Evolutionary conservation across 2,113 vertebrate species (phyloP).

Genomic region (Cryptoleucopteryx plumbea): DNA sequence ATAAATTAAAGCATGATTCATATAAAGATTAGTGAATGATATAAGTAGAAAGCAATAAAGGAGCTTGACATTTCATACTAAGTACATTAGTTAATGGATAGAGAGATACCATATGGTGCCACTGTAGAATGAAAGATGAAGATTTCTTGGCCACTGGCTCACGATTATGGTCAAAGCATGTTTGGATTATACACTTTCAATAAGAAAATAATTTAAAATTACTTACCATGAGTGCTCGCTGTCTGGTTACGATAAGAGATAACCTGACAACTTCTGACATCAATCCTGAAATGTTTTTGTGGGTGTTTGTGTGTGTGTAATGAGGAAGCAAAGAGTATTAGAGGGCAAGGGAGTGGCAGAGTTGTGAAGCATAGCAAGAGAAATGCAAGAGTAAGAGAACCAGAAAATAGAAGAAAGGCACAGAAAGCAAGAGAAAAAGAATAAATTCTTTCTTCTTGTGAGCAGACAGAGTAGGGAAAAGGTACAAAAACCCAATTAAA

Average conservation of each 20-base stretch:
- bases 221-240: background rate
- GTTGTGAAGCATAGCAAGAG: background rate
- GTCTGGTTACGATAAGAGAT: background rate
- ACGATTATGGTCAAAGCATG: background rate
- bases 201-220: background rate
- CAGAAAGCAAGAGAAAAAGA: background rate
- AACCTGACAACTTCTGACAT: background rate
- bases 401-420: background rate
- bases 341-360: background rate
- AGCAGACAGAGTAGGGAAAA: background rate
- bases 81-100: background rate
- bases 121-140: background rate
- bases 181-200: background rate
- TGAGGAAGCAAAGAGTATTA: background rate
- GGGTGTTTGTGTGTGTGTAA: background rate
- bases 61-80: background rate
- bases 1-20: background rate
- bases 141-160: background rate
- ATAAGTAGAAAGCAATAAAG: background rate
- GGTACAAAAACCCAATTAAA: background rate
- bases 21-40: background rate
- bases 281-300: background rate
- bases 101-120: background rate
- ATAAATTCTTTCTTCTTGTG: background rate
- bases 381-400: background rate